Conservation (phyloP, 2,797 vertebrate species). For the Acridotheres tristis region DNA sequence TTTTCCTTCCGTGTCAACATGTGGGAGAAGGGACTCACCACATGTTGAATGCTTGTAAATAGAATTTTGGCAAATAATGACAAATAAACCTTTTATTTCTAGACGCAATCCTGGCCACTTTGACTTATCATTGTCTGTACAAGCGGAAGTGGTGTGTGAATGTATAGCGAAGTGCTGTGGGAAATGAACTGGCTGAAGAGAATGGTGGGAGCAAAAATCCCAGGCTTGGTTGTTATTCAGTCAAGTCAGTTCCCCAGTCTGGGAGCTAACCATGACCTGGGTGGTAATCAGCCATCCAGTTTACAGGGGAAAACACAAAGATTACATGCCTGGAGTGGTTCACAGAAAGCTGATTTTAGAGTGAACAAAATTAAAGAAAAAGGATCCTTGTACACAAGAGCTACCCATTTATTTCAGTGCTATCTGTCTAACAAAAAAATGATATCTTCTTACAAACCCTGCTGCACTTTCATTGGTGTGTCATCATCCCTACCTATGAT, state of each 20-base stretch:
- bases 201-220: not conserved
- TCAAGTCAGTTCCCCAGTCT: not conserved
- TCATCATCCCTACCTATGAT: not conserved
- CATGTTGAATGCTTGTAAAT: not conserved
- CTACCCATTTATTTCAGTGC: not conserved
- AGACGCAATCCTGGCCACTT: not conserved
- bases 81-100: not conserved
- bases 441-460: not conserved
- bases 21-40: not conserved
- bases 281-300: not conserved
- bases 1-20: accelerated
- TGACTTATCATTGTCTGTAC: not conserved
- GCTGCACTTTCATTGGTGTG: not conserved
- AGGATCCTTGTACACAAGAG: not conserved
- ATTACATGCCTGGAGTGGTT: not conserved
- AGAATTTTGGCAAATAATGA: not conserved
- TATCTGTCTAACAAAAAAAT: not conserved
- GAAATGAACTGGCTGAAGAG: not conserved
- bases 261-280: not conserved
- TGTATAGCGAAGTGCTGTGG: not conserved
- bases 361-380: not conserved
- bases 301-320: not conserved
- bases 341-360: not conserved
- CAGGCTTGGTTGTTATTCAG: not conserved
- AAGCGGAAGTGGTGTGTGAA: not conserved